Base-by-base conservation (phyloP, 2,113 vertebrate species). In the Sylvilagus bachmani region DNA sequence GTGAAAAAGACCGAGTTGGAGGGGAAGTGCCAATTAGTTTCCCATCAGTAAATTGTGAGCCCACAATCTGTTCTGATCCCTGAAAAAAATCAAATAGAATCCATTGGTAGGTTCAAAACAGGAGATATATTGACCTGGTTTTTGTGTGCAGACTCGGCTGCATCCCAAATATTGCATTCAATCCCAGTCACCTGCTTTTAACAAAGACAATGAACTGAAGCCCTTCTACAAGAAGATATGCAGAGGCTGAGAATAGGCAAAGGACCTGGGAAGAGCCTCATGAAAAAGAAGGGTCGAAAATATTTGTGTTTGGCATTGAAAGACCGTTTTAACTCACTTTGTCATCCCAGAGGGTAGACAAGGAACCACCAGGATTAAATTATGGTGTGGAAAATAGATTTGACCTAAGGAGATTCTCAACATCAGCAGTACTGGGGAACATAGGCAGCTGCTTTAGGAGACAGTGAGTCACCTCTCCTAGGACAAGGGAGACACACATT, bases 271-370 rank as follows among this genome's bases (percentile, higher is more conserved):
- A 7, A 55, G 82, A 44, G 73, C n/a, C 61, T 31, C 77, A 71
- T 66, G 67, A 58, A 81, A 88, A 92, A 53, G n/a, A 67, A 85
- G 12, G 49, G 44, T 44, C 1, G 77, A 29, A 21, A 80, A 31
- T 6, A n/a, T 94, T 70, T 66, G 9, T 27, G 2, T 67, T 85
- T 88, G 25, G 51, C 73, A 67, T 27, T 38, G 2, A 66, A 82
- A 93, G 31, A 55, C 36, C 25, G 31, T 83, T 89, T 89, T 58
- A 83, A 62, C 29, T 89, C 96, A 67, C 51, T 92, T 22, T 83
- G 38, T 49, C 58, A 58, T 83, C 12, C 33, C 53, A 66, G 81
- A 69, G 21, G 14, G 5, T 29, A 82, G 9, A 90, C 81, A n/a
- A 93, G 27, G 79, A 82, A 78, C 61, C 55, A 93, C 82, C 22